A percentile compares a stretch with the other conserved stretches of the same genome.
Conservation (phyloP, 2,888 invertebrate genomes). For the Euproctis similis region DNA sequence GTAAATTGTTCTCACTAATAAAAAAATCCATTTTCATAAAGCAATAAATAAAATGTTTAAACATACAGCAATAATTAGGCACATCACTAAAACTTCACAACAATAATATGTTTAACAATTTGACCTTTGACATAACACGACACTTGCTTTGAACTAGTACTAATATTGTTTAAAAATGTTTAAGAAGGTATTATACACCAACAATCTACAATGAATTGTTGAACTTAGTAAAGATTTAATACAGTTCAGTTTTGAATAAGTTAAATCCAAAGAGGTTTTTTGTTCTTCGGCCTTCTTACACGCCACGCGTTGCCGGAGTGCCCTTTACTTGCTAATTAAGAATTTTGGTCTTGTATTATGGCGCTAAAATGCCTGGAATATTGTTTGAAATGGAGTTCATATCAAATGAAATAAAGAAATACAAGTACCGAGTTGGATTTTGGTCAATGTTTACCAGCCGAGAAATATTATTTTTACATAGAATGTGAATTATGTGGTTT, state of each 20-base stretch:
- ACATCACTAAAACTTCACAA: slow-evolving; percentile 22
- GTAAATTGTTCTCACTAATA: too few relatives aligned
- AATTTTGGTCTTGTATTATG: slow-evolving; percentile 26
- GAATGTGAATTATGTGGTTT: too few relatives aligned
- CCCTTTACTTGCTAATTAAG: slow-evolving; percentile 46
- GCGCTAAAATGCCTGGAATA: slow-evolving; percentile 19
- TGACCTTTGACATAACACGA: slow-evolving; percentile 27
- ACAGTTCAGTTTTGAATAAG: slow-evolving; percentile 14
- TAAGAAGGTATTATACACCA: slow-evolving; percentile 22
- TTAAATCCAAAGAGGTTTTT: slow-evolving; percentile 17
- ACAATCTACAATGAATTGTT: slow-evolving; percentile 14
- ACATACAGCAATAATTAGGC: not conserved
- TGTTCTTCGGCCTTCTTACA: slow-evolving; percentile 34
- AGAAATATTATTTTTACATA: too few relatives aligned
- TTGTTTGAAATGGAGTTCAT: slow-evolving; percentile 19
- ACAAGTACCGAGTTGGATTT: slow-evolving; percentile 11
- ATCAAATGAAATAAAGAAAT: slow-evolving; percentile 20
- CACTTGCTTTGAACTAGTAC: not conserved
- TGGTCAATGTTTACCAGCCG: too few relatives aligned
- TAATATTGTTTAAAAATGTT: slow-evolving; percentile 33
- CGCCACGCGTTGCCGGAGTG: slow-evolving; percentile 41
- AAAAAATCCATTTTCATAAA: too few relatives aligned
- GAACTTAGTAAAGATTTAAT: slow-evolving; percentile 17
- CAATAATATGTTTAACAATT: slow-evolving; percentile 26
- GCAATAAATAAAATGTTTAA: not conserved